Percentiles rank a stretch among this genome's conserved stretches.
Evolutionary conservation across 2,797 vertebrate species (phyloP).

Genomic region (Centroberyx gerrardi): DNA sequence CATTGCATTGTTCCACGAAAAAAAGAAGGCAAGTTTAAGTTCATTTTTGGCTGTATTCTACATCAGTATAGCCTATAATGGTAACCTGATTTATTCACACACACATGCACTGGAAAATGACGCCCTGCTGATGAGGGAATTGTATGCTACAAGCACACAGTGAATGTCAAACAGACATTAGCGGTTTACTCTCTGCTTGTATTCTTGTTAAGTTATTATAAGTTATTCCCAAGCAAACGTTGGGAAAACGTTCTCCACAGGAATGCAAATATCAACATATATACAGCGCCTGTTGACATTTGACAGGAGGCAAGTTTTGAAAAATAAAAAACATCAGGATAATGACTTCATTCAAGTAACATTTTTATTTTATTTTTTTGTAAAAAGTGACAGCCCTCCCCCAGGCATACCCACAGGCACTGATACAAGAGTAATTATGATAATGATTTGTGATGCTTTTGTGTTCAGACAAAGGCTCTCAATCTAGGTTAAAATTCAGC

Average conservation of each 20-base stretch:
- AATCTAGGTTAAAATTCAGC: conserved; percentile 1
- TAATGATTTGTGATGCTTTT: conserved; percentile 19
- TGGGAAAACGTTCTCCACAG: conserved; percentile 17
- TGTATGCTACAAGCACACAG: too few species aligned
- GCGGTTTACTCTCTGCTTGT: conserved; percentile 7
- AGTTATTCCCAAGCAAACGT: too few species aligned
- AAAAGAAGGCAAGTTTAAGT: background rate
- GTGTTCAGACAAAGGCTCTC: conserved; percentile 21
- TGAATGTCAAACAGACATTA: too few species aligned
- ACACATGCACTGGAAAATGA: conserved; percentile 3
- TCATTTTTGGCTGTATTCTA: conserved; percentile 24
- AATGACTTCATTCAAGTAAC: conserved; percentile 28
- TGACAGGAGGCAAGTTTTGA: conserved; percentile 30
- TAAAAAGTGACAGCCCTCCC: conserved; percentile 7
- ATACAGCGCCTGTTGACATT: conserved; percentile 11
- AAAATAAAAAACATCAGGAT: conserved; percentile 25
- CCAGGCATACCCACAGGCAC: background rate
- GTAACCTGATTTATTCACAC: conserved; percentile 42
- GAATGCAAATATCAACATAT: conserved; percentile 23
- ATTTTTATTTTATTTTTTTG: background rate
- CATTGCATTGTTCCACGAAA: conserved; percentile 13
- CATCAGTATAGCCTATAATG: conserved; percentile 23
- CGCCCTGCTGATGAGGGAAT: conserved; percentile 15
- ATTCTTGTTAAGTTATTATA: background rate
- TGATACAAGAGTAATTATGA: conserved; percentile 9